These are phyloP conservation scores for Syrmaticus mikado DNA, from an alignment of 2,113 vertebrate species.

Conservation along the genomic window DNA sequence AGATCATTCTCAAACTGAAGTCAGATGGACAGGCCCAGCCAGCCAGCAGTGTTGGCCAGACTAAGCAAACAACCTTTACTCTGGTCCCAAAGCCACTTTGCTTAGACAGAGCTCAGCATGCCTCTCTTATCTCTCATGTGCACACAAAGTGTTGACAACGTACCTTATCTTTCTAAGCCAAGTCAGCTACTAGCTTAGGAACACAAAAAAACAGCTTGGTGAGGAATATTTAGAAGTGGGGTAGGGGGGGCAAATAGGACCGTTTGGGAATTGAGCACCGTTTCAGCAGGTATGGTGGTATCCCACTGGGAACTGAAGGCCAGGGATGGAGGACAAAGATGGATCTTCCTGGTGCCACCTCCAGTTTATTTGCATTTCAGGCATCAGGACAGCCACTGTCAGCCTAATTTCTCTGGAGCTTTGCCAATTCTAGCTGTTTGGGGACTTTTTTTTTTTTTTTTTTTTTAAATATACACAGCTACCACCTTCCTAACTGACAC, in stretches of 20 bases:
- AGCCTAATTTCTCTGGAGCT: background rate
- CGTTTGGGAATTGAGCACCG: background rate
- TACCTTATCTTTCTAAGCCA: background rate
- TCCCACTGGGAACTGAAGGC: background rate
- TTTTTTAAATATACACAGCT: background rate
- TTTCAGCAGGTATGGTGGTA: constrained; percentile 11
- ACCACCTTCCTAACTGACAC: background rate
- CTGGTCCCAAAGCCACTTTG: background rate
- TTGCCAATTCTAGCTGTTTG: background rate
- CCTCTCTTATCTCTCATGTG: background rate
- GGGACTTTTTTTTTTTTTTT: too few species aligned
- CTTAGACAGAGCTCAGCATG: background rate
- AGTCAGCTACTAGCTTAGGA: background rate
- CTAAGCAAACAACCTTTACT: constrained; percentile 67
- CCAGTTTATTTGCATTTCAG: background rate
- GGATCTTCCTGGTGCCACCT: background rate
- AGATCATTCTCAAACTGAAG: background rate
- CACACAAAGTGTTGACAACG: background rate
- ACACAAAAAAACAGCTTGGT: background rate
- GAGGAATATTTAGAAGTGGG: background rate
- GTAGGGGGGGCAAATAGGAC: background rate
- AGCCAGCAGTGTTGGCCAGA: constrained; percentile 1
- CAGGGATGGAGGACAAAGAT: background rate
- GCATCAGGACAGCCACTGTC: background rate
- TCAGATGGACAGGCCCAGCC: background rate